phyloP scores from a whole-genome alignment of 2,113 vertebrate genomes.

The Psephotus haematonotus region DNA sequence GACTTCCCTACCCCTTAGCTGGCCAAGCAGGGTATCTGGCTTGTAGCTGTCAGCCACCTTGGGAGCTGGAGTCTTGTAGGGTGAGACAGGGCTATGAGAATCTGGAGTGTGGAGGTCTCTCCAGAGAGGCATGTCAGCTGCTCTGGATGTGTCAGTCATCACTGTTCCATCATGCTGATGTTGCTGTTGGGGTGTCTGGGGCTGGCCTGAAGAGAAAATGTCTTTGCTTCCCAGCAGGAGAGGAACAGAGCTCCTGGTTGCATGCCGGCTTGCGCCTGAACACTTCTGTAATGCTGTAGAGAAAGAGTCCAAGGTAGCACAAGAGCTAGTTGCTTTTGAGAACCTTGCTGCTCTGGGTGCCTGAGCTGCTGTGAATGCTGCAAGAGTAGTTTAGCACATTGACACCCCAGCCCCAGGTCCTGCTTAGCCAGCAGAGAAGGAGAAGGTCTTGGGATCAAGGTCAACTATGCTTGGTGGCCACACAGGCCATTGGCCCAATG shows the following conservation, averaged over 20 bases:
- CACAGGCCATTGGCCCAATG: neutral
- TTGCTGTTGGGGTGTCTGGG: neutral
- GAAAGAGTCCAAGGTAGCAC: neutral
- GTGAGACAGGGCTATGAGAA: neutral
- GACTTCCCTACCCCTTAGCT: neutral
- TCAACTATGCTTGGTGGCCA: fast-evolving
- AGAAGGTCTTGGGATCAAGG: neutral
- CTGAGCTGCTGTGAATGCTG: neutral
- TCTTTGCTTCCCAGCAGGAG: neutral
- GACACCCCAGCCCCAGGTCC: neutral
- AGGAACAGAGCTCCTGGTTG: neutral
- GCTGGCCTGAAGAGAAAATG: neutral
- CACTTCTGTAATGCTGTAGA: neutral
- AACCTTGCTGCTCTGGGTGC: neutral
- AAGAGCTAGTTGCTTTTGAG: neutral
- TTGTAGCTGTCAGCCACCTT: neutral
- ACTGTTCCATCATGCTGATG: neutral
- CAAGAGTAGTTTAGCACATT: neutral
- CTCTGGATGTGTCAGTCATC: neutral
- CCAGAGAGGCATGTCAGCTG: neutral
- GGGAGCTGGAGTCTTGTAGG: neutral
- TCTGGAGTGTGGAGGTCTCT: neutral
- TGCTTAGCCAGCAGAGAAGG: neutral
- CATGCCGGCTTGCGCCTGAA: neutral
- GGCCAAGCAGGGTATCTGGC: neutral